These are phyloP conservation scores for Chloroclysta siterata DNA, from an alignment of 2,888 invertebrate genomes.

Conservation along the genomic window DNA sequence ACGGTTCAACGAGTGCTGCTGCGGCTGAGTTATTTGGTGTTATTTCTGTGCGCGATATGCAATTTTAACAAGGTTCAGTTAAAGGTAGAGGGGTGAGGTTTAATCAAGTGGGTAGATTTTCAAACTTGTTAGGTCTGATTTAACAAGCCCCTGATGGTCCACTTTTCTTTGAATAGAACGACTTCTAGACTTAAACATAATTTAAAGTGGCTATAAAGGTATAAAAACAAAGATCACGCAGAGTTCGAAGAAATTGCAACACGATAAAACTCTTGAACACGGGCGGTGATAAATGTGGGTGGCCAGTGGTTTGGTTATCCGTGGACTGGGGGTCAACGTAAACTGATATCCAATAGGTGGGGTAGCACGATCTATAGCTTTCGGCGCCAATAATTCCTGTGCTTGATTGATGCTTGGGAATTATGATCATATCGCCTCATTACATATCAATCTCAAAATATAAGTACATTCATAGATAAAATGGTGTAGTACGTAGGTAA, in stretches of 20 bases:
- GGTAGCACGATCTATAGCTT: slow-evolving; percentile 26
- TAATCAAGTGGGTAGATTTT: slow-evolving; percentile 36
- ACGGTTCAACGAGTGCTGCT: slow-evolving; percentile 54
- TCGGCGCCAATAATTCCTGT: slow-evolving; percentile 16
- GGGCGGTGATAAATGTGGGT: slow-evolving; percentile 30
- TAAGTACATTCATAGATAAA: no score
- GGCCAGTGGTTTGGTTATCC: slow-evolving; percentile 32
- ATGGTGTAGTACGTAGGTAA: background rate
- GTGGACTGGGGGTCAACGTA: slow-evolving; percentile 27
- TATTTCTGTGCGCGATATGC: slow-evolving; percentile 64
- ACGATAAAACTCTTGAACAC: slow-evolving; percentile 26
- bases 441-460: no score
- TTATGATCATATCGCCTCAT: background rate
- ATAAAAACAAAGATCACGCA: slow-evolving; percentile 15
- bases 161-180: slow-evolving; percentile 11
- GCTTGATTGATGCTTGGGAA: slow-evolving; percentile 8
- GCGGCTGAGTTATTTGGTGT: slow-evolving; percentile 61
- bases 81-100: slow-evolving; percentile 33
- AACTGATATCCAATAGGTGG: slow-evolving; percentile 27
- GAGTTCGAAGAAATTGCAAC: slow-evolving; percentile 23
- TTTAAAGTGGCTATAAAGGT: background rate
- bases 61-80: slow-evolving; percentile 52
- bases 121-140: slow-evolving; percentile 16
- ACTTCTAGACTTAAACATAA: background rate
- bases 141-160: slow-evolving; percentile 16